phyloP scores from a whole-genome alignment of 2,113 vertebrate species.

The Silurus asotus region DNA sequence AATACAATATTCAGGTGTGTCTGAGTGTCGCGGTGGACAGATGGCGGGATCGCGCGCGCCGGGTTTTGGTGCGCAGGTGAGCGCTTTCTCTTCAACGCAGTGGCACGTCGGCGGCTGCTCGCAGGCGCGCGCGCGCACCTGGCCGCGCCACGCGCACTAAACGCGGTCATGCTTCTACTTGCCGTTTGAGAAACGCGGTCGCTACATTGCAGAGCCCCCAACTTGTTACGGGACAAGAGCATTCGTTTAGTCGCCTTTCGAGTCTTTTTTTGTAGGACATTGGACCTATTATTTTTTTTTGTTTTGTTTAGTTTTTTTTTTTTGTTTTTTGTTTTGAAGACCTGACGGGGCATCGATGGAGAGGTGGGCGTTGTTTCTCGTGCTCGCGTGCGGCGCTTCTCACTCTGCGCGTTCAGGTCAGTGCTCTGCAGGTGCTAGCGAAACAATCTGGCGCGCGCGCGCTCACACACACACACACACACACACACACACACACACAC shows the following conservation, averaged over 20 bases:
- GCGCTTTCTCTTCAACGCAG: slow-evolving; percentile 31
- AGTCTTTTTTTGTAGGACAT: background rate
- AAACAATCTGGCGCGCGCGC: background rate
- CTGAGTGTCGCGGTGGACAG: background rate
- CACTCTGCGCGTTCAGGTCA: slow-evolving; percentile 51
- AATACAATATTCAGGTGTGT: background rate
- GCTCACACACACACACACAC: background rate
- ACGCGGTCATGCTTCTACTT: slow-evolving; percentile 45
- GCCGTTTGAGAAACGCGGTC: slow-evolving; percentile 42
- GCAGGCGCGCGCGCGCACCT: slow-evolving; percentile 44
- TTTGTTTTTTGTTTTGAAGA: background rate
- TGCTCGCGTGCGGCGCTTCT: slow-evolving; percentile 27
- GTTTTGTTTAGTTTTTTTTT: background rate
- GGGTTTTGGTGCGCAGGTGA: slow-evolving; percentile 18
- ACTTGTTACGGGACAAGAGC: slow-evolving; percentile 32
- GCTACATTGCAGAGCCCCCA: background rate
- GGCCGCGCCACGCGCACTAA: slow-evolving; percentile 39
- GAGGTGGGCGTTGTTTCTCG: slow-evolving; percentile 33
- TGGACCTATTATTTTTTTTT: background rate
- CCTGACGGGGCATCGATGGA: slow-evolving; percentile 31
- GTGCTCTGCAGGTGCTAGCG: slow-evolving; percentile 37
- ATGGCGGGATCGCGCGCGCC: slow-evolving; percentile 32
- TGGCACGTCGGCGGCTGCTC: slow-evolving; percentile 16
- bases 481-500: background rate
- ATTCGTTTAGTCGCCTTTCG: background rate